Conservation (phyloP, 2,113 vertebrate genomes). For the Canis aureus region DNA sequence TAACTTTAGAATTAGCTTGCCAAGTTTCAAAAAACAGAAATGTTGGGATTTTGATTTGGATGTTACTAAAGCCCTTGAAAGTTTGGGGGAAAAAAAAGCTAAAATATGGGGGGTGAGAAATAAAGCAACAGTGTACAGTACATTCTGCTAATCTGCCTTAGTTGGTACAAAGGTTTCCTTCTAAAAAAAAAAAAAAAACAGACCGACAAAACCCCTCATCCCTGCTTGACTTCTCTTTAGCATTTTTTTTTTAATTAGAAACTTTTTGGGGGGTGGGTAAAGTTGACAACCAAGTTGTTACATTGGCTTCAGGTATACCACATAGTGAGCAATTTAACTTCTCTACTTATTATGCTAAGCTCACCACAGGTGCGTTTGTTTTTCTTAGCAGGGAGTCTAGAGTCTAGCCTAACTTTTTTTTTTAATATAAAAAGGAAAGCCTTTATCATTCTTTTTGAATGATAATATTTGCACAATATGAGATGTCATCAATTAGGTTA, state of each 20-base stretch:
- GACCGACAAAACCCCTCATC: neutral
- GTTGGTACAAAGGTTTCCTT: neutral
- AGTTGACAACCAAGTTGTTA: neutral
- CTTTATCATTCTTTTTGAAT: neutral
- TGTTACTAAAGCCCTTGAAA: neutral
- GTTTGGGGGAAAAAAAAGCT: neutral
- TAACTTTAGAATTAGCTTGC: conserved; percentile 11
- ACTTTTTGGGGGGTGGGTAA: neutral
- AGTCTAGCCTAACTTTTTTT: neutral
- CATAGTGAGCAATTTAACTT: neutral
- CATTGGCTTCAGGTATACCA: neutral
- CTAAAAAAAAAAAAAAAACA: neutral
- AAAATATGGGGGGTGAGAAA: neutral
- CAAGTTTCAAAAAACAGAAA: neutral
- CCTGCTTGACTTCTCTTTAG: neutral
- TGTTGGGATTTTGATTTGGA: neutral
- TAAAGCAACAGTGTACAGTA: neutral
- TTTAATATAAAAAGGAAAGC: neutral
- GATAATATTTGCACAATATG: neutral
- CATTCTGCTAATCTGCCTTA: neutral
- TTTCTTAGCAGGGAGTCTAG: neutral
- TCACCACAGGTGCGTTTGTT: neutral
- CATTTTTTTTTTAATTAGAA: neutral
- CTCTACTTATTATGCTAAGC: neutral
- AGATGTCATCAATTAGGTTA: neutral